Evolutionary conservation across 1,140 invertebrate genomes (phyloP), one percentile per base, ranked within the genome.

Genomic region (Hestina assimilis): DNA sequence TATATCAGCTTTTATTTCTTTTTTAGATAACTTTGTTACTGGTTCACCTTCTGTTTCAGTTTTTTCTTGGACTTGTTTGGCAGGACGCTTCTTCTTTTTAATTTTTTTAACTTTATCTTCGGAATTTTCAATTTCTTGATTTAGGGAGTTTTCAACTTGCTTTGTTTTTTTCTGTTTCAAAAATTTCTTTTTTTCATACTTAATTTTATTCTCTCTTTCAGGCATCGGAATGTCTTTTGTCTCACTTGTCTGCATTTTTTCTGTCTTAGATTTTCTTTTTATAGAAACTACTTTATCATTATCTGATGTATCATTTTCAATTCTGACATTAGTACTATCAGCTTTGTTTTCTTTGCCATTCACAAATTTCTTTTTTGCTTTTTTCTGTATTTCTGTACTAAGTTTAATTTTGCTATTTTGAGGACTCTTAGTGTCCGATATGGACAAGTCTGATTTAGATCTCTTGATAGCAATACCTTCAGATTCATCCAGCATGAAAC

Each of bases 401-500:
- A 38, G 19, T 53, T 74, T 72, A 8, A 8, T 45, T 20, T 59
- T 52, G 14, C 46, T 56, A 58, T 48, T 46, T 17, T 38, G 33
- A 3, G 4, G 3, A 9, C 3, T 7, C 20, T 41, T 52, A 12
- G 11, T 40, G 15, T 20, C 35, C 26, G 29, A 28, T 15, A 63
- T 15, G 4, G 69, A 62, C 14, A 71, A 59, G 24, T 79, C 65
- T 38, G 83, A 78, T 41, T 83, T 83, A 1, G 72, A 69, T 59
- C 77, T 82, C 46, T 83, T 86, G 7, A 69, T 46, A 9, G 60
- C 62, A 4, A 77, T 59, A 15, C 69, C 72, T 53, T 81, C 75
- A 63, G 45, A 60, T 3, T 84, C 83, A 19, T 84, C 81, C 4
- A 87, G 56, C 72, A 83, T 74, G 38, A 87, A 84, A 54, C 83